Evolutionary conservation across 2,797 vertebrate genomes (phyloP), one percentile per base, ranked within the genome.

Genomic region (Tapera naevia): DNA sequence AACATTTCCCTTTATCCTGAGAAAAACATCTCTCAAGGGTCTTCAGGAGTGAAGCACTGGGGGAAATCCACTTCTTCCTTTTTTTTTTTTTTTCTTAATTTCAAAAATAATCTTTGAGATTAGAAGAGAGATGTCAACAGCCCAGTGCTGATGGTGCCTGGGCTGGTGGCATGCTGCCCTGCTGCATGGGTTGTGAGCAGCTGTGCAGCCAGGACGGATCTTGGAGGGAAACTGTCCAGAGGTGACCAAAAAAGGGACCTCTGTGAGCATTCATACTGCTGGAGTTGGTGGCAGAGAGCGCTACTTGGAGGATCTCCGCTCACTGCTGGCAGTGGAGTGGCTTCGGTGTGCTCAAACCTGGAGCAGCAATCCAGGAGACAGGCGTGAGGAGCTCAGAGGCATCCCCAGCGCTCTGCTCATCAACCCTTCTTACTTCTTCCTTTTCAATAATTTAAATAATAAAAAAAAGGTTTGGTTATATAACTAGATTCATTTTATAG

Each of bases 401-500:
- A 10, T 46, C 18, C n/a, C 37, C 58, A 75, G 21, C 2, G 2
- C 19, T 37, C 32, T 60, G 33, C 43, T 85, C 62, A 16, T 48
- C 0, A 0, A n/a, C 23, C 2, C 9, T 37, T 74, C 66, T 69
- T 48, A 45, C 35, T 62, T 37, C n/a, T 65, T 76, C 45, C 30
- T 91, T 86, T 88, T 73, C 46, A 48, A 43, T 74, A 69, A 66
- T 51, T n/a, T 57, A 81, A 73, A 69, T 41, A 53, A 45, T 56
- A 69, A 46, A 71, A 62, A 64, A 81, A 15, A 15, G 16, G 48
- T 78, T 91, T 70, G 84, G 27, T 60, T 82, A 18, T 62, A 48
- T 76, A 86, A 69, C 33, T 74, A 88, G 80, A 88, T 71, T 37
- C 5, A 35, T 87, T 94, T 93, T 91, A 66, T 62, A 64, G 79